Evolutionary conservation across 2,888 invertebrate genomes (phyloP).

Genomic region (Macaria notata): DNA sequence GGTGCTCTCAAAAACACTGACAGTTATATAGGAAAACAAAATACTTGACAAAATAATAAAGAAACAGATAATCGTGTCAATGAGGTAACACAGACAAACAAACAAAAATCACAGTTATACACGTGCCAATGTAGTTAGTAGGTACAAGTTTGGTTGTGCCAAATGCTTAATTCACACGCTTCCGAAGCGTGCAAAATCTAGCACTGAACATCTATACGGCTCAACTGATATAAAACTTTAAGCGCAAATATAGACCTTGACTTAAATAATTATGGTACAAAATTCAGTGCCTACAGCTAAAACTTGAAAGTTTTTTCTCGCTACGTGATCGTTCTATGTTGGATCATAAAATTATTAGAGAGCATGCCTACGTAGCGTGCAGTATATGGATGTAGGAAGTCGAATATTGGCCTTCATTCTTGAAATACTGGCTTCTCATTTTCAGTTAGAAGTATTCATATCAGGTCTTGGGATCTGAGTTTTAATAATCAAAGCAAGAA

Average conservation of each 20-base stretch:
- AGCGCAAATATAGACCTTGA: no score
- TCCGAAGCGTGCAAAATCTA: slow-evolving; percentile 20
- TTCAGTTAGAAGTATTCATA: background rate
- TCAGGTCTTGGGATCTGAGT: no score
- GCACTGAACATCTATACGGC: background rate
- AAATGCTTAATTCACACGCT: slow-evolving; percentile 18
- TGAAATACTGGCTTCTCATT: background rate
- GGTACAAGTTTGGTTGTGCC: slow-evolving; percentile 6
- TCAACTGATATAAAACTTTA: no score
- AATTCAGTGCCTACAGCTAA: background rate
- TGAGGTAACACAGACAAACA: no score
- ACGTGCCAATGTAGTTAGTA: background rate
- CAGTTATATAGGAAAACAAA: no score
- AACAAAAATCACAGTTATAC: no score
- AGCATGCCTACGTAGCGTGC: slow-evolving; percentile 10
- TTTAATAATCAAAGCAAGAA: no score
- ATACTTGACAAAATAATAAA: no score
- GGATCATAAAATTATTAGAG: slow-evolving; percentile 2
- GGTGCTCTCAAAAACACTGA: no score
- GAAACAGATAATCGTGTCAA: no score
- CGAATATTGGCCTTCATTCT: slow-evolving; percentile 2
- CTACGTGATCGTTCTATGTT: slow-evolving; percentile 2
- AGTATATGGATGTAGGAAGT: slow-evolving; percentile 1
- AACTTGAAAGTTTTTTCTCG: slow-evolving; percentile 15
- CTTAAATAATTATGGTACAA: no score